Evolutionary conservation across 2,113 vertebrate genomes (phyloP).

Genomic region (Platanista minor): DNA sequence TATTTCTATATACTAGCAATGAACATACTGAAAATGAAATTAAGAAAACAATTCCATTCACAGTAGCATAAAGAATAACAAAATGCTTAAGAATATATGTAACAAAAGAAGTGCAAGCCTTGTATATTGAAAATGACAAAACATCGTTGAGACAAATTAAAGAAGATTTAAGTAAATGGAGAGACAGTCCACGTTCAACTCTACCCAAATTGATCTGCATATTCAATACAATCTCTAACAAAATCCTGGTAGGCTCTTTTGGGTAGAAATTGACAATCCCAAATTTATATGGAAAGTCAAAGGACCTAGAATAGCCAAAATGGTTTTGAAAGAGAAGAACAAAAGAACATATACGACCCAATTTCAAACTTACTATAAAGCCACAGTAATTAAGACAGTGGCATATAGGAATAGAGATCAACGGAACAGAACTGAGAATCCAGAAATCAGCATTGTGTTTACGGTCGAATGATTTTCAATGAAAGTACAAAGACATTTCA

Average conservation of each 20-base stretch:
- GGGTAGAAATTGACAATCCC: background rate
- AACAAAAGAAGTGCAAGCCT: background rate
- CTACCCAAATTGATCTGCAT: background rate
- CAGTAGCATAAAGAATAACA: background rate
- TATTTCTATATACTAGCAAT: background rate
- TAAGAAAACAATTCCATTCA: background rate
- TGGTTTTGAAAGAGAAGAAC: background rate
- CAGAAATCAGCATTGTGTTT: background rate
- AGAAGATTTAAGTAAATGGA: background rate
- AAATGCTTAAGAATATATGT: background rate
- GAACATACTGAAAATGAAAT: background rate
- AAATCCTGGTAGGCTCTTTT: background rate
- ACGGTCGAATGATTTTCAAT: background rate
- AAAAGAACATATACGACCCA: rapidly evolving
- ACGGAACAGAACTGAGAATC: too few species aligned
- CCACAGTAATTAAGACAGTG: background rate
- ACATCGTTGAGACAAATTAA: background rate
- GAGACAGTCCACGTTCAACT: background rate
- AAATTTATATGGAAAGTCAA: background rate
- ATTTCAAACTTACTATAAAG: background rate
- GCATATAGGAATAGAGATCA: rapidly evolving
- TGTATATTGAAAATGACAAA: background rate
- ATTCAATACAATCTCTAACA: background rate
- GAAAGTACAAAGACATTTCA: background rate
- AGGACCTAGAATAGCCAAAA: background rate